phyloP scores from a whole-genome alignment of 2,113 vertebrate species.

The Alectura lathami region DNA sequence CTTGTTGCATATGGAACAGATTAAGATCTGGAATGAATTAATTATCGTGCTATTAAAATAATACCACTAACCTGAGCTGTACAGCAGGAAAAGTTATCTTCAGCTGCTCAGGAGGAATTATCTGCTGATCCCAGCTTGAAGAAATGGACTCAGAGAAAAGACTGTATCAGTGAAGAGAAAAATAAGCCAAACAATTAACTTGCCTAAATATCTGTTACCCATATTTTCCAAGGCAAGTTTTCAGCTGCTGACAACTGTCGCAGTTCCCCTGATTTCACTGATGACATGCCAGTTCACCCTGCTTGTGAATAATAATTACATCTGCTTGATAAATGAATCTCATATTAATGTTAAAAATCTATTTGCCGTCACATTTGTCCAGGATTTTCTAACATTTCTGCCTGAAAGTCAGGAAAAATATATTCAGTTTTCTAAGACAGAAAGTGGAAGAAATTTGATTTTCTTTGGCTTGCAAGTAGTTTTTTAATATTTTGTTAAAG shows the following conservation, averaged over 20 bases:
- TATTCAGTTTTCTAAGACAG: neutral
- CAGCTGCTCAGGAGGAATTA: slow-evolving; percentile 16
- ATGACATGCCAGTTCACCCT: neutral
- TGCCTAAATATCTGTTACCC: neutral
- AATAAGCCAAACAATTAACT: slow-evolving; percentile 1
- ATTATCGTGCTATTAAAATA: slow-evolving; percentile 47
- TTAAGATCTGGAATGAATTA: slow-evolving; percentile 38
- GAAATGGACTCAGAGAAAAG: neutral
- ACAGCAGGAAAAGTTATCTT: slow-evolving; percentile 8
- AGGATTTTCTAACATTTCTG: neutral
- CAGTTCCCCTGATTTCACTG: neutral
- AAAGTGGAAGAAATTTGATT: neutral
- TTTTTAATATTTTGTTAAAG: neutral
- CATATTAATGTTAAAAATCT: neutral
- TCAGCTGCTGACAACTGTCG: neutral
- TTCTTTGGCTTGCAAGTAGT: neutral
- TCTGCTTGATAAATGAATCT: neutral
- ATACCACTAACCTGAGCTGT: neutral
- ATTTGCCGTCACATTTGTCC: neutral
- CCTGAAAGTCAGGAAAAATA: neutral
- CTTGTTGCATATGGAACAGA: slow-evolving; percentile 26
- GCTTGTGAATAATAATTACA: neutral
- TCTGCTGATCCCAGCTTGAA: neutral
- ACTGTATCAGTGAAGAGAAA: neutral
- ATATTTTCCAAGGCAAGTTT: neutral